Base-by-base conservation (phyloP, 2,113 vertebrate species). In the Phycodurus eques region DNA sequence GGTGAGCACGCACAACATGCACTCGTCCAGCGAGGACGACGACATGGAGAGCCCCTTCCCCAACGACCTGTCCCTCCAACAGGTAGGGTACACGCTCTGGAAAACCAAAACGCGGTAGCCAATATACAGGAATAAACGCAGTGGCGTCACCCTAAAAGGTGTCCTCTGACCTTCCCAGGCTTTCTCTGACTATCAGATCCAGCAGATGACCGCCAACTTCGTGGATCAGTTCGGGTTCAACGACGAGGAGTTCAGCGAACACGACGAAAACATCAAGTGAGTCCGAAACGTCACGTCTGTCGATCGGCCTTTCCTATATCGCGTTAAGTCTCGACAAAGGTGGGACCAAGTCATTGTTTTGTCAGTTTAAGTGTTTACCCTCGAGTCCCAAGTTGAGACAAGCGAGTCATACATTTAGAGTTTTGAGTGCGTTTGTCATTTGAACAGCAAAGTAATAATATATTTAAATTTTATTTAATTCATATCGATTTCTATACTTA, bases 171-270 rank as follows among this genome's bases (percentile, higher is more conserved):
- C 43, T 69, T 59, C 8, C 49, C 85, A 99, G 97, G 94, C 96
- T 3, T 99, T 98, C 90, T 97, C 96, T 0, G 97, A 99, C 85
- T 99, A 98, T 91, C 97, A 99, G 93, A 95, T 98, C 84, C 97
- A 98, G 81, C 97, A 98, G 94, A 99, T 99, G 96, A 98, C 97
- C 0, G 95, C 97, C 3, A 96, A 94, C 80, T 99, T 99, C 0
- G 95, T 96, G 79, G 97, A 99, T 91, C 97, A 98, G 91, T 99
- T 99, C 43, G 97, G 96, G 76, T 98, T 99, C 76, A 98, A 96
- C 0, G 96, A 99, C 0, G 96, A 99, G 88, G 96, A 99, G 82
- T 99, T 99, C 82, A 96, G 93, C 65, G 96, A 98, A 79, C 97
- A 98, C 57, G 96, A 98, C 12, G 96, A 98, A 84, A 96, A 95